A percentile compares a stretch with the other conserved stretches of the same genome.
Conservation (phyloP, 1,140 invertebrate genomes). For the Chlorops oryzae region DNA sequence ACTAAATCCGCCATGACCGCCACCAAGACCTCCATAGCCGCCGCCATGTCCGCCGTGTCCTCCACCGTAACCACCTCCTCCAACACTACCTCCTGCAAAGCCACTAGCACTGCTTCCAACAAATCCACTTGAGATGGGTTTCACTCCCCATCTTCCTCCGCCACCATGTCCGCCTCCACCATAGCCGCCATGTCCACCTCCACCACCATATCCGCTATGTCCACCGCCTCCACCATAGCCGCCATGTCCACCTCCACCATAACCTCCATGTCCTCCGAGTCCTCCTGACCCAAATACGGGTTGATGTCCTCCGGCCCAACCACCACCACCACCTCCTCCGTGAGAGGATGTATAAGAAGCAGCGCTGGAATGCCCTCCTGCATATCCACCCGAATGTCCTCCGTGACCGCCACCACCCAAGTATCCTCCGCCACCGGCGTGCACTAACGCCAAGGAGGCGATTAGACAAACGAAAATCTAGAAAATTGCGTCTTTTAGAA, state of each 20-base stretch:
- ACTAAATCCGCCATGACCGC: neutral
- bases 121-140: neutral
- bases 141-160: slow-evolving; percentile 4
- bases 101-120: neutral
- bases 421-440: slow-evolving; percentile 26
- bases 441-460: slow-evolving; percentile 29
- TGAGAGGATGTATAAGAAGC: neutral
- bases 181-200: slow-evolving; percentile 22
- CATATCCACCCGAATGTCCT: neutral
- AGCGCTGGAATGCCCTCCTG: neutral
- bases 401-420: slow-evolving; percentile 19
- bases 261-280: slow-evolving; percentile 13
- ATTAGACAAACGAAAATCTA: slow-evolving; percentile 14
- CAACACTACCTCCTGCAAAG: neutral
- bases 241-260: slow-evolving; percentile 11
- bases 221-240: slow-evolving; percentile 16
- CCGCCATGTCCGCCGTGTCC: neutral
- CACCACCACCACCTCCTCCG: neutral
- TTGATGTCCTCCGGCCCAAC: neutral
- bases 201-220: slow-evolving; percentile 20
- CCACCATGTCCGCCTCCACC: slow-evolving; percentile 14
- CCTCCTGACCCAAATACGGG: too few species aligned
- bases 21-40: neutral
- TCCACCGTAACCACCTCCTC: neutral
- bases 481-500: too few species aligned